phyloP scores from a whole-genome alignment of 2,888 invertebrate species.

The Lymantria monacha region DNA sequence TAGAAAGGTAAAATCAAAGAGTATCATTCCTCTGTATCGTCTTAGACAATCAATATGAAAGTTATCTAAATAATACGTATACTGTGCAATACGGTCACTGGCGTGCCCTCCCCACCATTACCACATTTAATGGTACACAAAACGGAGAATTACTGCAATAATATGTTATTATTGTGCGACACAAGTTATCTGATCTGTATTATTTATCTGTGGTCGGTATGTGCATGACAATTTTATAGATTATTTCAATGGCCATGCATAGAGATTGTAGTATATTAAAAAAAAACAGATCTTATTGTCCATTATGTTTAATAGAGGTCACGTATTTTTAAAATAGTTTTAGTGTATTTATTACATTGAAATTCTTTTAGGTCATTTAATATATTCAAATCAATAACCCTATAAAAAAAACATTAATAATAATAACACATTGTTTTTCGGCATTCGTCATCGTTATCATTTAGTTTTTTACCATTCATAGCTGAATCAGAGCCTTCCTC shows the following conservation, averaged over 20 bases:
- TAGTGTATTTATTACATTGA: too few relatives aligned
- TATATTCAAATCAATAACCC: too few relatives aligned
- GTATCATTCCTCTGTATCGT: not conserved
- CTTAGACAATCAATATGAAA: constrained; percentile 16
- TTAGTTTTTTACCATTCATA: too few relatives aligned
- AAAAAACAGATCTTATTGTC: constrained; percentile 17
- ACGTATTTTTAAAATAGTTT: not conserved
- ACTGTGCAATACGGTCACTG: constrained; percentile 20
- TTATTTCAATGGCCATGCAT: constrained; percentile 67
- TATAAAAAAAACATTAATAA: too few relatives aligned
- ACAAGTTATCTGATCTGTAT: constrained; percentile 71
- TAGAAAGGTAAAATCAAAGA: not conserved
- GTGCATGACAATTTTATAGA: constrained; percentile 78
- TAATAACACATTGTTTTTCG: too few relatives aligned
- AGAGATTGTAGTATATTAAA: constrained; percentile 40
- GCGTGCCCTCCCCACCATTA: constrained; percentile 35
- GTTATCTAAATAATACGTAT: constrained; percentile 28
- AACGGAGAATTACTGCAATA: constrained; percentile 65
- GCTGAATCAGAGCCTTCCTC: too few relatives aligned
- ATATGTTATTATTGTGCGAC: constrained; percentile 75
- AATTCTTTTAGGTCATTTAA: too few relatives aligned
- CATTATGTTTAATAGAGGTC: not conserved
- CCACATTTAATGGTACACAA: constrained; percentile 47
- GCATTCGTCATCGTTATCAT: too few relatives aligned
- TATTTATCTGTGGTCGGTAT: constrained; percentile 70